phyloP scores from a whole-genome alignment of 2,113 vertebrate species.

The Antechinus flavipes region DNA sequence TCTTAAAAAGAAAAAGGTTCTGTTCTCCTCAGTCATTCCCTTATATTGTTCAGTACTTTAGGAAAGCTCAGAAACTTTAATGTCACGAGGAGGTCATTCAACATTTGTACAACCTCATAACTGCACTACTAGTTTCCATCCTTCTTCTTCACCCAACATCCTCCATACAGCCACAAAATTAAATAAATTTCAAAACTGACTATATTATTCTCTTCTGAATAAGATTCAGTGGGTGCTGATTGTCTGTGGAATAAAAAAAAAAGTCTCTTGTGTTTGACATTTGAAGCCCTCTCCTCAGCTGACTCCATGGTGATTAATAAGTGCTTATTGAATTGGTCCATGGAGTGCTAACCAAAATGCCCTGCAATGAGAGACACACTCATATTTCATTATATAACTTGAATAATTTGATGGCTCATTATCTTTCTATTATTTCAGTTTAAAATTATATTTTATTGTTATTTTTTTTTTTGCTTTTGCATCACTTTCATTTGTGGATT shows the following conservation, averaged over 20 bases:
- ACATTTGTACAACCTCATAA: neutral
- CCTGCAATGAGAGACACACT: neutral
- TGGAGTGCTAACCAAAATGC: neutral
- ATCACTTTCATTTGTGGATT: neutral
- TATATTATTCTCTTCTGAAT: neutral
- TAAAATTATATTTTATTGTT: neutral
- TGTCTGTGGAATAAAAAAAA: neutral
- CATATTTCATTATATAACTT: no score
- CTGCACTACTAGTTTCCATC: neutral
- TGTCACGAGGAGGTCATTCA: neutral
- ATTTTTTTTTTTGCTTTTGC: neutral
- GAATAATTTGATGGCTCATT: neutral
- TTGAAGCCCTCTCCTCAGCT: neutral
- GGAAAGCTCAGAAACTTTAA: neutral
- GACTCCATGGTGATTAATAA: neutral
- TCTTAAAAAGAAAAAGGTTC: neutral
- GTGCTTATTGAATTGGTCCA: neutral
- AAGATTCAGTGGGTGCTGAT: neutral
- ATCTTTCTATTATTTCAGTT: neutral
- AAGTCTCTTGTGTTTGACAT: neutral
- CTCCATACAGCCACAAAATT: neutral
- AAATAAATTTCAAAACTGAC: neutral
- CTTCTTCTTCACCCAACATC: neutral
- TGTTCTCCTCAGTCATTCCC: neutral
- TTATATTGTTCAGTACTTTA: neutral